Evolutionary conservation across 2,797 vertebrate genomes (phyloP).

Genomic region (Dallia pectoralis): DNA sequence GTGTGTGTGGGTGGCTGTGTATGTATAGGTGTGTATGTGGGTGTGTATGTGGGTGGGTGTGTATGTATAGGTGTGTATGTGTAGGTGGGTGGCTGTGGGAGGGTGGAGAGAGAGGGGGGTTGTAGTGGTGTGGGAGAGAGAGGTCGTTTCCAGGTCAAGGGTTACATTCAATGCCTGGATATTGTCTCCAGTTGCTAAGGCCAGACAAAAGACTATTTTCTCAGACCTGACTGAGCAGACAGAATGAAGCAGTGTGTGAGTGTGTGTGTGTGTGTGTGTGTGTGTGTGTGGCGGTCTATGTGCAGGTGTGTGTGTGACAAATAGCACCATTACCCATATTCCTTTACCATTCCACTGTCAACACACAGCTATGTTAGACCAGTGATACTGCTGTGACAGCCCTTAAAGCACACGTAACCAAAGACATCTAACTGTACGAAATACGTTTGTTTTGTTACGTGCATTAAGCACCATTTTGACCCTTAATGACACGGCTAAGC

Average conservation of each 20-base stretch:
- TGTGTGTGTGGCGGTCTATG: too few relatives aligned
- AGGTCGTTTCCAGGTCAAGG: conserved; percentile 62
- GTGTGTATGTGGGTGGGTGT: too few relatives aligned
- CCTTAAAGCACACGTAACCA: background rate
- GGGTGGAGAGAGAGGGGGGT: background rate
- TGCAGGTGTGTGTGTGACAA: conserved; percentile 36
- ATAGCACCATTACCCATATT: conserved; percentile 66
- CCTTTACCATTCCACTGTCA: conserved; percentile 58
- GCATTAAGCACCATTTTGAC: too few relatives aligned
- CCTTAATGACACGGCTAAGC: too few relatives aligned
- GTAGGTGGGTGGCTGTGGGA: conserved; percentile 17
- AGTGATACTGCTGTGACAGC: background rate
- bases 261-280: too few relatives aligned
- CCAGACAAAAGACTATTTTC: conserved; percentile 60
- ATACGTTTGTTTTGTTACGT: background rate
- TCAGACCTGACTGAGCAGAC: conserved; percentile 65
- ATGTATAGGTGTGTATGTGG: too few relatives aligned
- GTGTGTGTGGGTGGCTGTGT: background rate
- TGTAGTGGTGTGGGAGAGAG: background rate
- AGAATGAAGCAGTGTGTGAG: conserved; percentile 49
- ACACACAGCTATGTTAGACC: conserved; percentile 49
- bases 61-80: background rate
- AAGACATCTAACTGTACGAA: conserved; percentile 43
- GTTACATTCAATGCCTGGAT: conserved; percentile 67
- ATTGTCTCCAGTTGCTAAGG: conserved; percentile 59